Percentiles rank a stretch among this genome's conserved stretches.
Conservation (phyloP, 2,113 vertebrate species). For the Daboia siamensis region DNA sequence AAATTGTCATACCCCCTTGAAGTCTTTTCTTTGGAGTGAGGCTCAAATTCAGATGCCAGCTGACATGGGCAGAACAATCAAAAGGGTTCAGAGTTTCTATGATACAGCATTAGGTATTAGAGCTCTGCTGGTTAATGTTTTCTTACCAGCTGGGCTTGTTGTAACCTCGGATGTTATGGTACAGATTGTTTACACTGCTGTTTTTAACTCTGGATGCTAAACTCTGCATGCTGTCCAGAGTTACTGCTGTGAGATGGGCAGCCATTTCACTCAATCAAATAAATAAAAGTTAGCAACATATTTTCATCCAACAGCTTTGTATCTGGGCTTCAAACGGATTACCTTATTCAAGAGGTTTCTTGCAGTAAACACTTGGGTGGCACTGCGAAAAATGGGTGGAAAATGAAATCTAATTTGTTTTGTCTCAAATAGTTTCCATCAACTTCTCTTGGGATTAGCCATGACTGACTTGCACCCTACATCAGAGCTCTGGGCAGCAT, state of each 20-base stretch:
- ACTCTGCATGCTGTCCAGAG: background rate
- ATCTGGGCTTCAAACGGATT: background rate
- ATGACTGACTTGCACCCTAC: background rate
- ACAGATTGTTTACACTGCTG: background rate
- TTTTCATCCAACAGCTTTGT: background rate
- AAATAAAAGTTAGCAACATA: background rate
- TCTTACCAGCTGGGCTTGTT: background rate
- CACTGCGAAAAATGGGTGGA: background rate
- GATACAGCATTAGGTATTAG: background rate
- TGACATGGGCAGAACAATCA: background rate
- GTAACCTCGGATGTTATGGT: background rate
- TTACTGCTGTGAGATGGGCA: background rate
- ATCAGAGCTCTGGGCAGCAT: background rate
- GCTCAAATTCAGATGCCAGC: background rate
- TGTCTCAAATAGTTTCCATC: background rate
- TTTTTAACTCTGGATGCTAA: background rate
- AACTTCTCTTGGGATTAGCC: background rate
- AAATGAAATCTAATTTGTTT: background rate
- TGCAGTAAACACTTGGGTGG: background rate
- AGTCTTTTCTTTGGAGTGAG: background rate
- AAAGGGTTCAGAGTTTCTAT: background rate
- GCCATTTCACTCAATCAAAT: background rate
- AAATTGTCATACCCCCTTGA: background rate
- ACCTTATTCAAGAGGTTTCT: background rate
- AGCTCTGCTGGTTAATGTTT: background rate